These are phyloP conservation scores for Lordiphosa collinella DNA, from an alignment of 1,140 invertebrate genomes.

Conservation along the genomic window DNA sequence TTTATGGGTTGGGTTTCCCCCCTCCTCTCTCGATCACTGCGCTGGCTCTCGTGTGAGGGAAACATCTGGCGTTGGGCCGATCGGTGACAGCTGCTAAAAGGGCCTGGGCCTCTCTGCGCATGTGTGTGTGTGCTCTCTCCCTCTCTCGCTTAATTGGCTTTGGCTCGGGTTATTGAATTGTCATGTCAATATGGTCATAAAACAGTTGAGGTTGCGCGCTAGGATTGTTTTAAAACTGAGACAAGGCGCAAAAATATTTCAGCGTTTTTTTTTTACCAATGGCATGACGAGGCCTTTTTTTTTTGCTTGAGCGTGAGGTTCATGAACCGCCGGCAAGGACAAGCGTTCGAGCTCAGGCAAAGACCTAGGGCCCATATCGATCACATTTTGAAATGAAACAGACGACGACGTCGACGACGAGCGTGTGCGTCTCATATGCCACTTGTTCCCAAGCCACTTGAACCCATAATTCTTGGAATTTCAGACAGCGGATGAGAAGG, in stretches of 20 bases:
- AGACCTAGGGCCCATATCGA: constrained; percentile 39
- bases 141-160: constrained; percentile 24
- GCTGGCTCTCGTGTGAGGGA: constrained; percentile 18
- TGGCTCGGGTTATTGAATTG: constrained; percentile 54
- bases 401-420: constrained; percentile 11
- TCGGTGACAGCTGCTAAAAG: constrained; percentile 64
- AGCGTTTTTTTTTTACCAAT: constrained; percentile 8
- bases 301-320: constrained; percentile 31
- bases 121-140: constrained; percentile 3
- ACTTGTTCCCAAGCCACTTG: constrained; percentile 47
- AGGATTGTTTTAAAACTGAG: neutral
- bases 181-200: constrained; percentile 70
- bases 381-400: constrained; percentile 53
- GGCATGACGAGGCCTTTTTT: constrained; percentile 18
- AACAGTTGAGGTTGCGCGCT: constrained; percentile 37
- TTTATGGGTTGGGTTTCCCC: constrained; percentile 55
- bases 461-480: constrained; percentile 55
- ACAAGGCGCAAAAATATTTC: constrained; percentile 6
- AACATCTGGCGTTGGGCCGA: constrained; percentile 55
- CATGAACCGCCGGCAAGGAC: constrained; percentile 74
- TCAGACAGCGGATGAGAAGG: constrained; percentile 9
- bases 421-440: constrained; percentile 39
- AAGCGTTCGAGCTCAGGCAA: constrained; percentile 22
- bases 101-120: constrained; percentile 33
- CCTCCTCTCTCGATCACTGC: constrained; percentile 8